phyloP scores from a whole-genome alignment of 2,888 invertebrate genomes.

The Drosophila dives region DNA sequence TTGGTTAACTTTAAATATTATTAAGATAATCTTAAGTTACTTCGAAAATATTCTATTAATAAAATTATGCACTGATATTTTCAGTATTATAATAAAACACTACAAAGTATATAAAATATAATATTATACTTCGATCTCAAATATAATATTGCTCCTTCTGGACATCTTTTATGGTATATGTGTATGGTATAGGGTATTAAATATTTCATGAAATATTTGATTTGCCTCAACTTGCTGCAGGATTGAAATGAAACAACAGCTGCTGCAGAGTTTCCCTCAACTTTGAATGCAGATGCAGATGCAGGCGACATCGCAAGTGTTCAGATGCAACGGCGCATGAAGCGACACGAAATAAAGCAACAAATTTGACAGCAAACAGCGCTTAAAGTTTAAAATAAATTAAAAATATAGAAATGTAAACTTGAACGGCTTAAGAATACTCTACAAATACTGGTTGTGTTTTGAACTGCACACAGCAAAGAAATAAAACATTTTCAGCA shows the following conservation, averaged over 20 bases:
- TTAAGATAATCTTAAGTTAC: background rate
- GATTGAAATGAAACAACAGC: constrained; percentile 45
- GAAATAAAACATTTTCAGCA: background rate
- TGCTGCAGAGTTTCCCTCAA: constrained; percentile 25
- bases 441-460: background rate
- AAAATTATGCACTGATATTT: background rate
- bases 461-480: background rate
- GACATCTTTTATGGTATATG: no score
- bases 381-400: constrained; percentile 20
- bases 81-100: background rate
- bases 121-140: background rate
- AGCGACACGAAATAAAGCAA: constrained; percentile 57
- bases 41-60: background rate
- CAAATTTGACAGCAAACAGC: constrained; percentile 55
- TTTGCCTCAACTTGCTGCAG: background rate
- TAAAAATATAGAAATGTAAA: background rate
- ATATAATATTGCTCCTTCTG: background rate
- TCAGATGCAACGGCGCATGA: constrained; percentile 73
- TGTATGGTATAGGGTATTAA: background rate
- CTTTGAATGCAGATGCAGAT: constrained; percentile 55
- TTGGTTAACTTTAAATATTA: background rate
- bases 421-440: background rate
- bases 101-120: background rate
- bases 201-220: background rate
- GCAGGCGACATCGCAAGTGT: constrained; percentile 63